These are phyloP conservation scores for Luscinia luscinia DNA, from an alignment of 2,797 vertebrate genomes.

Conservation along the genomic window DNA sequence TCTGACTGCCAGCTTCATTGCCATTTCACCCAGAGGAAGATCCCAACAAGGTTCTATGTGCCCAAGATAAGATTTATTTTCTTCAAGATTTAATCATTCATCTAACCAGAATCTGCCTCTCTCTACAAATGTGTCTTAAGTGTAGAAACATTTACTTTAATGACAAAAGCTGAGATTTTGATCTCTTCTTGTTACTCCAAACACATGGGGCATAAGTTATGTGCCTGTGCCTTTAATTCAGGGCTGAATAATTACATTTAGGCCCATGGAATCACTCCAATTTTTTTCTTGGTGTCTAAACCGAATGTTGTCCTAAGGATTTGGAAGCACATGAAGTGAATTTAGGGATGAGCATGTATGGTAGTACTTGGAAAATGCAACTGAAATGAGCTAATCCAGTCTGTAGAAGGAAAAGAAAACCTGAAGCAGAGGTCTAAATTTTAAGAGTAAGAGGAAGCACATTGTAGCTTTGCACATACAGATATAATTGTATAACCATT, in stretches of 20 bases:
- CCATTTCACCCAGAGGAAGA: not conserved
- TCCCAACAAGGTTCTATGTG: not conserved
- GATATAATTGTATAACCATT: not conserved
- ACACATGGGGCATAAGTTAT: not conserved
- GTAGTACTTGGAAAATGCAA: not conserved
- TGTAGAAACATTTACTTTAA: not conserved
- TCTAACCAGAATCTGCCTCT: not conserved
- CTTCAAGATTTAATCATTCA: not conserved
- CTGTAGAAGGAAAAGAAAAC: not conserved
- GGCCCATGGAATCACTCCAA: not conserved
- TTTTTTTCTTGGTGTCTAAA: constrained; percentile 24
- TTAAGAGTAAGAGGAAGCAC: not conserved
- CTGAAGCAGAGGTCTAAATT: not conserved
- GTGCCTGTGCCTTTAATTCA: constrained; percentile 25
- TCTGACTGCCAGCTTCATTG: not conserved
- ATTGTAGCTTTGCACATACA: not conserved
- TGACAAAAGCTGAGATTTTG: not conserved
- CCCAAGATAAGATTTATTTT: not conserved
- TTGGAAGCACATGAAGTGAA: constrained; percentile 2
- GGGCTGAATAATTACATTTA: not conserved
- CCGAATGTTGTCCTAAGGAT: not conserved
- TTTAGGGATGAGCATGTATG: not conserved
- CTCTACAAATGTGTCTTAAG: not conserved
- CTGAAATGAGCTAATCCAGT: not conserved
- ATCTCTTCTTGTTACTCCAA: not conserved